Evolutionary conservation across 92 coral and sea anemone genomes (phyloP), one percentile per base, ranked within the genome.

Genomic region (Porites lobata): DNA sequence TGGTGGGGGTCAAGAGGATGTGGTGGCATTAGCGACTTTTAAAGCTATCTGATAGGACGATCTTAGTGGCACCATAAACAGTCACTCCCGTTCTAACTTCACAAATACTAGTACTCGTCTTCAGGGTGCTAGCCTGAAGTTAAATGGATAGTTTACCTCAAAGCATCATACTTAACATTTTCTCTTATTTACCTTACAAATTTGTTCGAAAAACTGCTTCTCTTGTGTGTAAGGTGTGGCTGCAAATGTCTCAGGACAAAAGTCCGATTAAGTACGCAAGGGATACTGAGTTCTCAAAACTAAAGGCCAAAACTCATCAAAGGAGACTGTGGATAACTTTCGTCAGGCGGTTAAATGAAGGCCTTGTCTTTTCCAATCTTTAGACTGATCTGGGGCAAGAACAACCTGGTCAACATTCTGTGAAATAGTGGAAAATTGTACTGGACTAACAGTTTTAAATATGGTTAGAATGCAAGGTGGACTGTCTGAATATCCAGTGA

Each of bases 201-300:
- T 59, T 77, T 77, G 53, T 77, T 43, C 67, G 19, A 50, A 61
- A 24, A 19, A 59, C 81, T 21, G 69, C 50, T 19, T 77, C 81
- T 22, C 19, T 77, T 66, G 81, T 77, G 81, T 77, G 81, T n/a
- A 77, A 56, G 38, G 68, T 68, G 57, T 77, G 81, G 81, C 58
- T 47, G 47, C 24, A 77, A 58, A 3, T 18, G 22, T 66, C 68
- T 22, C 26, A 58, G 22, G 81, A 77, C 81, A 26, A 29, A 57
- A 77, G 15, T 20, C 29, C 29, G 67, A 4, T 77, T 61, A 51
- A 75, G 20, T n/a, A 74, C 10, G 64, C 78, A 50, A 50, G 13
- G 50, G 5, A 51, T 50, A 29, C 50, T 9, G 59, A 52, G 12
- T 53, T 75, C 22, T 75, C 32, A 29, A 59, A 19, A 19, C 20